A percentile compares a stretch with the other conserved stretches of the same genome.
Conservation (phyloP, 1,140 invertebrate species). For the Medauroidea extradentata region DNA sequence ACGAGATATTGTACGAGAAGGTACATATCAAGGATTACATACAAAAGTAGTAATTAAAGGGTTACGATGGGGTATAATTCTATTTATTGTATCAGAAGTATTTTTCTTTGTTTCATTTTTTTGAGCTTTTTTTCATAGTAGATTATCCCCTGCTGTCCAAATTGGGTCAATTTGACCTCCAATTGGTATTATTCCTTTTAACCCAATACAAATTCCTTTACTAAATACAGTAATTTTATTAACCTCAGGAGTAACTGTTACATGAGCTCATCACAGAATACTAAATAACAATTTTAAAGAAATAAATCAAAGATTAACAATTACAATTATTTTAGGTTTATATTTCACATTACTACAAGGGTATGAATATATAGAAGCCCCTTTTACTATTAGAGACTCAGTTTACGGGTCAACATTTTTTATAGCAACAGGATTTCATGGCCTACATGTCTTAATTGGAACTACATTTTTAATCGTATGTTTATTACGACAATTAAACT, state of each 20-base stretch:
- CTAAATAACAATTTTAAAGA: constrained; percentile 48
- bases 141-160: constrained; percentile 39
- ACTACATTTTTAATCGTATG: constrained; percentile 55
- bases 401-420: constrained; percentile 64
- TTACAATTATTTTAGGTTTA: constrained; percentile 52
- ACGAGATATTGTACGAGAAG: constrained; percentile 56
- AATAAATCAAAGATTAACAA: constrained; percentile 41
- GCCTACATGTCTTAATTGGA: constrained; percentile 65
- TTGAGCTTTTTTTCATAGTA: constrained; percentile 46
- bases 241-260: constrained; percentile 42
- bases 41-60: constrained; percentile 28
- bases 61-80: constrained; percentile 41
- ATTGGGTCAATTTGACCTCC: constrained; percentile 40
- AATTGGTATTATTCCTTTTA: constrained; percentile 37
- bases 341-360: constrained; percentile 50
- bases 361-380: constrained; percentile 45
- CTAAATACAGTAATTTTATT: constrained; percentile 45
- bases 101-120: constrained; percentile 46
- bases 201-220: constrained; percentile 44
- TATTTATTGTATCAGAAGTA: constrained; percentile 46
- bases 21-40: constrained; percentile 48
- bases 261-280: constrained; percentile 49
- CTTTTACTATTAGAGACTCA: constrained; percentile 54
- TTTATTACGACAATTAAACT: constrained; percentile 47
- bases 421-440: constrained; percentile 68